Base-by-base conservation (phyloP, 2,797 vertebrate genomes). In the Artibeus lituratus region DNA sequence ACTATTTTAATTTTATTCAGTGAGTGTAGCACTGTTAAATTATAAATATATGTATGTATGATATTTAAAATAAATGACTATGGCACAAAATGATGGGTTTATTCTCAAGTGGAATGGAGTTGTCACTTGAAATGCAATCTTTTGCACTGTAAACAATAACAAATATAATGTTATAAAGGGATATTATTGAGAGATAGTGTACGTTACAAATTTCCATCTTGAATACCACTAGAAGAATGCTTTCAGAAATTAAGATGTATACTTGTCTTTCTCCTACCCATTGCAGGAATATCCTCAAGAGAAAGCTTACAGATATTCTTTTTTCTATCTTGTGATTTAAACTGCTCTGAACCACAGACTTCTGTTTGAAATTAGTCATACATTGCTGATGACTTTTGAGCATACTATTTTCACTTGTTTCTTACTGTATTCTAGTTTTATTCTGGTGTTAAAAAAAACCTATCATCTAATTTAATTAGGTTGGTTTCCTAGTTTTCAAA, bases 1-100 rank as follows among this genome's bases (percentile, higher is more conserved):
- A 84, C 47, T 93, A 83, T 62, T 62, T 96, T 37, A 53, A 72
- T 44, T 90, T 77, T 84, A 51, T 47, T 91, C 84, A 88, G 44
- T 22, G 87, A 80, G 70, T 69, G 10, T 15, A n/a, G 8, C 42
- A 65, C 39, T 84, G 67, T 87, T 87, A 90, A 65, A 29, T 90
- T 87, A 42, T 7, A 67, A 90, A 67, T 87, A 39, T 55, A 14
- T 82, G 44, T 51, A 44, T 24, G 22, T 24, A 53, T 70, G 26
- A 32, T 81, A 77, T 59, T 78, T 73, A 70, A 83, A 85, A 59
- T 91, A 88, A 55, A 74, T 62, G 29, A 39, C 53, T 67, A 5
- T 72, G 39, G 16, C 35, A 78, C 65, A 80, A 37, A 93, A 53
- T 37, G 39, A 49, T 37, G 12, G 24, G 35, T 76, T 93, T 83